A percentile compares a stretch with the other conserved stretches of the same genome.
These are phyloP conservation scores for Amitus sp. DNA, from an alignment of 2,888 invertebrate species.

Conservation along the genomic window DNA sequence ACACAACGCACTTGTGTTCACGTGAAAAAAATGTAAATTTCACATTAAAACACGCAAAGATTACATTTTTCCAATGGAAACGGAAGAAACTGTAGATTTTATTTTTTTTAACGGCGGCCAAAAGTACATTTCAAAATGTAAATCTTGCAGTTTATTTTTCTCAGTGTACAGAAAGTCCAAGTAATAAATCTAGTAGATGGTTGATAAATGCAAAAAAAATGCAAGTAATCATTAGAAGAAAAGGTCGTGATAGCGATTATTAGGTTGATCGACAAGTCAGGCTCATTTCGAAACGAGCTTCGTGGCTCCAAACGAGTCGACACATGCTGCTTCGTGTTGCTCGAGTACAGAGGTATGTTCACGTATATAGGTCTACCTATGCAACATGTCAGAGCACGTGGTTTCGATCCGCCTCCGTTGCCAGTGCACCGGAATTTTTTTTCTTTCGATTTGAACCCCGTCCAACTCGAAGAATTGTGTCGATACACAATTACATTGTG, in stretches of 20 bases:
- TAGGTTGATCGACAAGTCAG: conserved; percentile 43
- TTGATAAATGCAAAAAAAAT: too few species aligned
- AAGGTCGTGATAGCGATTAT: conserved; percentile 27
- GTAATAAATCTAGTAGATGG: too few species aligned
- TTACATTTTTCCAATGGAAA: too few species aligned
- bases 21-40: too few species aligned
- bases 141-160: too few species aligned
- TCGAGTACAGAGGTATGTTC: conserved; percentile 46
- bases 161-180: too few species aligned
- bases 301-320: conserved; percentile 52
- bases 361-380: conserved; percentile 49
- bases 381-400: conserved; percentile 58
- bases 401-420: conserved; percentile 53
- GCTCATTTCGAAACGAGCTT: conserved; percentile 50
- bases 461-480: conserved; percentile 25
- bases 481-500: conserved; percentile 18
- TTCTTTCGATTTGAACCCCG: conserved; percentile 36
- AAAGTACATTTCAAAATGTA: too few species aligned
- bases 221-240: conserved; percentile 1
- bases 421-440: conserved; percentile 52
- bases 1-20: too few species aligned
- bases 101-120: too few species aligned
- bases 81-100: too few species aligned
- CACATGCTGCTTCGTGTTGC: conserved; percentile 55
- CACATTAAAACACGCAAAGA: too few species aligned